phyloP scores from a whole-genome alignment of 2,888 invertebrate genomes.

The Acrocera orbiculus region DNA sequence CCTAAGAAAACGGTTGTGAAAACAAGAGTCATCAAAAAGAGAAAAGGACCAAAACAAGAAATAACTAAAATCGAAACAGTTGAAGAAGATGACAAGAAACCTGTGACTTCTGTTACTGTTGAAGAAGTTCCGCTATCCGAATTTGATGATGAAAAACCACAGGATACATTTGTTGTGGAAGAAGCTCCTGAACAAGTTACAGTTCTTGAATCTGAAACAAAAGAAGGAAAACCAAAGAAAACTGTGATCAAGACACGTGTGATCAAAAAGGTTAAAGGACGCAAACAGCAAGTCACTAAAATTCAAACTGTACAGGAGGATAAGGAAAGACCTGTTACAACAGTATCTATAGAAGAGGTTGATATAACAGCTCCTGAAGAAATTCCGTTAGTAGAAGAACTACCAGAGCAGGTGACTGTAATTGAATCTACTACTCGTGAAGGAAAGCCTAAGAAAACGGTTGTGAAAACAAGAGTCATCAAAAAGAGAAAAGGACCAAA shows the following conservation, averaged over 20 bases:
- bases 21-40: constrained; percentile 23
- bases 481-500: constrained; percentile 18
- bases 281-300: constrained; percentile 21
- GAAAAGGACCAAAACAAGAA: constrained; percentile 22
- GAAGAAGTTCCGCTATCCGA: constrained; percentile 19
- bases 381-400: constrained; percentile 18
- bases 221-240: constrained; percentile 16
- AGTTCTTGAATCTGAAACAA: constrained; percentile 26
- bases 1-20: constrained; percentile 20
- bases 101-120: constrained; percentile 20
- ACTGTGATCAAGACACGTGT: constrained; percentile 15
- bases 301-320: constrained; percentile 19
- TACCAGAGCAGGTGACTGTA: constrained; percentile 16
- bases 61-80: constrained; percentile 27
- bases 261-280: constrained; percentile 15
- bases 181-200: constrained; percentile 11
- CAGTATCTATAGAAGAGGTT: constrained; percentile 22
- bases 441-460: constrained; percentile 22
- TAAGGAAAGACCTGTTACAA: constrained; percentile 24
- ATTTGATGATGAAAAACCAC: constrained; percentile 13
- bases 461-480: constrained; percentile 22
- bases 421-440: constrained; percentile 19
- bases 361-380: constrained; percentile 21
- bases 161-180: constrained; percentile 13
- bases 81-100: constrained; percentile 25